Percentiles rank a stretch among this genome's conserved stretches.
Conservation (phyloP, 1,140 invertebrate genomes). For the Colletes gigas region DNA sequence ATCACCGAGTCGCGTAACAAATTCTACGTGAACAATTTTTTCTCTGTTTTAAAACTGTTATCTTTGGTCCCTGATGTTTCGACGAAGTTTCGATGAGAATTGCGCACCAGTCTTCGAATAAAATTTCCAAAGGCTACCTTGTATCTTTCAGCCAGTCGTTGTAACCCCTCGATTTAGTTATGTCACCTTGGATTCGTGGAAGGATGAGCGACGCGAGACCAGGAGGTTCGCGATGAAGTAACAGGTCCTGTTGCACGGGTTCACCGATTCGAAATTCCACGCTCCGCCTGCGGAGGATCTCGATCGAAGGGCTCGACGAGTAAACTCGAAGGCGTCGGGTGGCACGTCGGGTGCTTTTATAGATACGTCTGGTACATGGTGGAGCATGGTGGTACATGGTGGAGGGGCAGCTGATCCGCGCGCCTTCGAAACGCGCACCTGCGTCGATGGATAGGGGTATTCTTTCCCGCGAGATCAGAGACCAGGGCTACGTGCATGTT, state of each 20-base stretch:
- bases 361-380: slow-evolving; percentile 32
- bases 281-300: slow-evolving; percentile 26
- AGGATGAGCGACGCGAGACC: background rate
- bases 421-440: slow-evolving; percentile 55
- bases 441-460: slow-evolving; percentile 41
- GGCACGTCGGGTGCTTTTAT: slow-evolving; percentile 51
- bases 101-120: too few species aligned
- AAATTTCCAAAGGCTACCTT: too few species aligned
- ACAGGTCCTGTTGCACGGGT: slow-evolving; percentile 11
- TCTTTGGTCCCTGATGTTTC: too few species aligned
- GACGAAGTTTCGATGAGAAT: too few species aligned
- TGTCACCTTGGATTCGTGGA: background rate
- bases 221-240: background rate
- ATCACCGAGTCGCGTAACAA: too few species aligned
- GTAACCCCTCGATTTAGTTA: background rate
- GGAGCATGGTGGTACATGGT: slow-evolving; percentile 33
- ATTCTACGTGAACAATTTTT: too few species aligned
- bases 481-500: too few species aligned
- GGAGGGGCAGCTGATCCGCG: slow-evolving; percentile 32
- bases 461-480: slow-evolving; percentile 5
- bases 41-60: too few species aligned
- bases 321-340: slow-evolving; percentile 47
- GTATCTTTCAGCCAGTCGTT: too few species aligned
- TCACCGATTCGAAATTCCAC: slow-evolving; percentile 13
- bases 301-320: slow-evolving; percentile 42